These are phyloP conservation scores for Drosophila triauraria DNA, from an alignment of 1,140 invertebrate species.

Conservation along the genomic window DNA sequence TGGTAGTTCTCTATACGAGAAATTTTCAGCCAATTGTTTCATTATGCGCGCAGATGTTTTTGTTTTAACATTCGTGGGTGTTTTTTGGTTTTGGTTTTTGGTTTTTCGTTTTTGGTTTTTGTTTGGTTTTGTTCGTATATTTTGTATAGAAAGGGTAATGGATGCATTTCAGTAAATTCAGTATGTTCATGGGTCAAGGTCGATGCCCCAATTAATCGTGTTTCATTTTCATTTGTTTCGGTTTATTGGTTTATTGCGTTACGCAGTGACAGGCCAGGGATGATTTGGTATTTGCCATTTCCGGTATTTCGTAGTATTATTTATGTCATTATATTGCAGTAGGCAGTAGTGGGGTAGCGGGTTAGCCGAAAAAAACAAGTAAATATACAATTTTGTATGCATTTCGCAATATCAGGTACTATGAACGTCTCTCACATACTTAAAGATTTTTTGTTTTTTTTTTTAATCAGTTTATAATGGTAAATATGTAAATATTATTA, in stretches of 20 bases:
- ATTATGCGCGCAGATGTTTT: constrained; percentile 41
- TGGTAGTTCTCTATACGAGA: constrained; percentile 93
- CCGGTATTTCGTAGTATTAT: constrained; percentile 56
- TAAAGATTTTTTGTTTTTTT: constrained; percentile 5
- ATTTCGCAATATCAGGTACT: constrained; percentile 46
- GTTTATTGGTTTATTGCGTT: constrained; percentile 29
- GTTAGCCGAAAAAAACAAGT: constrained; percentile 72
- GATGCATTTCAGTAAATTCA: constrained; percentile 13
- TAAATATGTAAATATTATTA: constrained; percentile 12
- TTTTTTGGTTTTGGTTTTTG: constrained; percentile 22
- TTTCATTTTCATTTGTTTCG: constrained; percentile 23
- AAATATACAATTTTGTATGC: constrained; percentile 73
- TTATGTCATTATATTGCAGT: constrained; percentile 47
- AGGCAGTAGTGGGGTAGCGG: constrained; percentile 65
- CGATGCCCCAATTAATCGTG: constrained; percentile 13
- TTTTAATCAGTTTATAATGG: not conserved
- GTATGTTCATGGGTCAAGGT: constrained; percentile 6
- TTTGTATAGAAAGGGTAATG: not conserved
- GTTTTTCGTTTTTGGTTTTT: not conserved
- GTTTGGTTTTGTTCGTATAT: constrained; percentile 14
- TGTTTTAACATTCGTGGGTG: constrained; percentile 6
- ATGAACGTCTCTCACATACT: constrained; percentile 25
- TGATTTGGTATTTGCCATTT: constrained; percentile 36
- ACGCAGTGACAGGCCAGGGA: constrained; percentile 36
- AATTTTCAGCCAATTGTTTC: constrained; percentile 66